Percentiles rank a stretch among this genome's conserved stretches.
These are phyloP conservation scores for Julus scandinavius DNA, from an alignment of 2,888 invertebrate species.

Conservation along the genomic window DNA sequence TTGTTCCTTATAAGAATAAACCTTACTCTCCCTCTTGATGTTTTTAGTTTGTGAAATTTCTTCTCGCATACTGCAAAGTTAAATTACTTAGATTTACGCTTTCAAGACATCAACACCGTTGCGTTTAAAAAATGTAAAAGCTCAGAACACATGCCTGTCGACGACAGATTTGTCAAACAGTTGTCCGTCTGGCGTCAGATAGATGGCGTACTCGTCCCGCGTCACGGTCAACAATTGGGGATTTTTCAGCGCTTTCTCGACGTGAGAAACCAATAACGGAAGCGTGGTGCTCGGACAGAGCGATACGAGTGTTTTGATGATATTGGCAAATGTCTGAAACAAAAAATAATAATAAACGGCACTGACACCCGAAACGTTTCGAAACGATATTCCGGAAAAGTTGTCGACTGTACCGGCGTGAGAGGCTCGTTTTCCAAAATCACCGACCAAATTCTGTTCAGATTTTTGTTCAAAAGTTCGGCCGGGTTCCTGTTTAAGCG, in stretches of 20 bases:
- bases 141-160: slow-evolving; percentile 68
- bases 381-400: slow-evolving; percentile 37
- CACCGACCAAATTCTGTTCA: slow-evolving; percentile 60
- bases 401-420: slow-evolving; percentile 64
- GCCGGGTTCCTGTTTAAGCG: slow-evolving; percentile 72
- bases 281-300: slow-evolving; percentile 74
- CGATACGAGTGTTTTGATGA: slow-evolving; percentile 76
- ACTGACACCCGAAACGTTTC: neutral
- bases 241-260: slow-evolving; percentile 65
- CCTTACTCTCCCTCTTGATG: slow-evolving; percentile 94
- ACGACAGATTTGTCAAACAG: slow-evolving; percentile 88
- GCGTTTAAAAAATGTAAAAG: neutral
- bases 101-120: neutral
- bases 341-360: slow-evolving; percentile 51
- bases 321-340: slow-evolving; percentile 75
- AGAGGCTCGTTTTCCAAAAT: slow-evolving; percentile 69
- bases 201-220: slow-evolving; percentile 82
- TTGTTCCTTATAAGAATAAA: slow-evolving; percentile 96
- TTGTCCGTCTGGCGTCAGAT: slow-evolving; percentile 86
- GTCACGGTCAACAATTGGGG: slow-evolving; percentile 75
- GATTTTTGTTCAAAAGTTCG: slow-evolving; percentile 72
- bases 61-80: slow-evolving; percentile 52
- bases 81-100: slow-evolving; percentile 40
- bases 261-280: slow-evolving; percentile 73
- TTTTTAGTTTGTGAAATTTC: slow-evolving; percentile 69